A percentile compares a stretch with the other conserved stretches of the same genome.
Conservation (phyloP, 2,797 vertebrate genomes). For the Scarus forsteni region DNA sequence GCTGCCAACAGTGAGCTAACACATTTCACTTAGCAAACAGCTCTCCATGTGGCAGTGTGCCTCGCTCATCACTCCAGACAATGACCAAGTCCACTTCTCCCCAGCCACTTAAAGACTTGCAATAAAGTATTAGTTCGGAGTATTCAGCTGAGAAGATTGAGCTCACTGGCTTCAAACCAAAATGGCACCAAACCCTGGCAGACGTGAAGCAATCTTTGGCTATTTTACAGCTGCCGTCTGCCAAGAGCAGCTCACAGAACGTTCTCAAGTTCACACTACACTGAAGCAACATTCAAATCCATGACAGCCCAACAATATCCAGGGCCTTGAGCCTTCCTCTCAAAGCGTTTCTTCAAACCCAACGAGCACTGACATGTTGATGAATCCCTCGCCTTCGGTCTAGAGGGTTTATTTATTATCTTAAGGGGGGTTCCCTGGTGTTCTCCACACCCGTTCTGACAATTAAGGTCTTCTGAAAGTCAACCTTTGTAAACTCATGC, state of each 20-base stretch:
- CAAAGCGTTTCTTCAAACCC: slow-evolving; percentile 5
- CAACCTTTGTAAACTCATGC: slow-evolving; percentile 4
- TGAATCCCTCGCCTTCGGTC: slow-evolving; percentile 32
- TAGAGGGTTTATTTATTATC: slow-evolving; percentile 32
- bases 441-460: slow-evolving; percentile 15
- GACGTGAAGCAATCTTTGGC: slow-evolving; percentile 43
- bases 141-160: slow-evolving; percentile 18
- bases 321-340: slow-evolving; percentile 3
- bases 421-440: slow-evolving; percentile 11
- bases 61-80: slow-evolving; percentile 25
- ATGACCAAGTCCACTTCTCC: slow-evolving; percentile 20
- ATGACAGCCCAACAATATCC: slow-evolving; percentile 16
- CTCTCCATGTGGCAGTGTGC: slow-evolving; percentile 22
- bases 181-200: slow-evolving; percentile 37
- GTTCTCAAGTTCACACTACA: slow-evolving; percentile 13
- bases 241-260: slow-evolving; percentile 29
- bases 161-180: slow-evolving; percentile 35
- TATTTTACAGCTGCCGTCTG: slow-evolving; percentile 21
- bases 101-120: slow-evolving; percentile 29
- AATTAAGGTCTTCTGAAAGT: slow-evolving; percentile 50
- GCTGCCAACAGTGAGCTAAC: slow-evolving; percentile 11
- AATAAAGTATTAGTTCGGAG: slow-evolving; percentile 25
- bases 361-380: slow-evolving; percentile 13
- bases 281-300: slow-evolving; percentile 37
- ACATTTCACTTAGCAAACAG: slow-evolving; percentile 18